Evolutionary conservation across 2,797 vertebrate genomes (phyloP).

Genomic region (Notolepis coatsorum): DNA sequence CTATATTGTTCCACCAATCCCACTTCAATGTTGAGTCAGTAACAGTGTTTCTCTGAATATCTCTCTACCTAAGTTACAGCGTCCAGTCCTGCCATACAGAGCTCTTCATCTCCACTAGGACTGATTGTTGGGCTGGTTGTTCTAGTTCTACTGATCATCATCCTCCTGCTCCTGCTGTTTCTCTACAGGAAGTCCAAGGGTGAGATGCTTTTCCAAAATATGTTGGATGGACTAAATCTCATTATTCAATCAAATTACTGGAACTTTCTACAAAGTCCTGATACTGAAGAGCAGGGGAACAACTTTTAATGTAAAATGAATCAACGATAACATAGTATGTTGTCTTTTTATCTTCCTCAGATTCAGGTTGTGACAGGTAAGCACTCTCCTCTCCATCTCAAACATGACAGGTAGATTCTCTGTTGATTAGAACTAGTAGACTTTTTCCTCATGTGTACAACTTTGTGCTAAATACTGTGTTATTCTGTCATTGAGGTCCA

Average conservation of each 20-base stretch:
- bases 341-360: slow-evolving; percentile 19
- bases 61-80: neutral
- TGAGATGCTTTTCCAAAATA: neutral
- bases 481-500: slow-evolving; percentile 1
- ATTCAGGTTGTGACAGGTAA: slow-evolving; percentile 10
- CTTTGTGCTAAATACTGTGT: neutral
- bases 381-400: neutral
- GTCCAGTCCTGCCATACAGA: neutral
- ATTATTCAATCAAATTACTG: neutral
- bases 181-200: slow-evolving; percentile 9
- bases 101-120: neutral
- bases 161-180: slow-evolving; percentile 26
- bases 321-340: neutral
- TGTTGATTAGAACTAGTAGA: no score
- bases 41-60: neutral
- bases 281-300: neutral
- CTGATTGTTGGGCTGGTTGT: slow-evolving; percentile 9
- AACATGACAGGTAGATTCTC: neutral
- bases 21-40: neutral
- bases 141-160: neutral
- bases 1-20: neutral
- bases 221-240: neutral
- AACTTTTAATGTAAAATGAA: neutral
- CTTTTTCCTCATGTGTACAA: no score
- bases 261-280: neutral